These are phyloP conservation scores for Leptestheria dahalacensis DNA, from an alignment of 1,140 invertebrate species.

Conservation along the genomic window DNA sequence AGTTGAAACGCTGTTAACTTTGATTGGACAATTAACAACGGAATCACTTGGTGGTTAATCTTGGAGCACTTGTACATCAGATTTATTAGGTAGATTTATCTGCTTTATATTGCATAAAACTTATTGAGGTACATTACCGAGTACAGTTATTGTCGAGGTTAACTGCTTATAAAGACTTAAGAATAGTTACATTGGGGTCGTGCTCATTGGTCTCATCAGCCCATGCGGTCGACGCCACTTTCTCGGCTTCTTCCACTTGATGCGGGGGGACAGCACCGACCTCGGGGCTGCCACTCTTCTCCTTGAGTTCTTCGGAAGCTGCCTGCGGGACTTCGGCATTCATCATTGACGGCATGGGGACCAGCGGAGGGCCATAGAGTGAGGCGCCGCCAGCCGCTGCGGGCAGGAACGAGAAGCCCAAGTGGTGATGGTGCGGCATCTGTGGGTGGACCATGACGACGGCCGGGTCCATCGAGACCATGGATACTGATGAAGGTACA, in stretches of 20 bases:
- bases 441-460: constrained; percentile 13
- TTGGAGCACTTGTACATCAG: too few relatives aligned
- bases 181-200: not conserved
- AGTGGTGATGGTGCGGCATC: constrained; percentile 2
- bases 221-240: not conserved
- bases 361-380: constrained; percentile 6
- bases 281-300: not conserved
- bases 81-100: too few relatives aligned
- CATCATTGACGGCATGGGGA: constrained; percentile 6
- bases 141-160: too few relatives aligned
- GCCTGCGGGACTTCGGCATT: not conserved
- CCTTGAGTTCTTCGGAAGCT: not conserved
- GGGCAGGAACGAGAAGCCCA: constrained; percentile 1
- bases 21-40: too few relatives aligned
- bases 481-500: not conserved
- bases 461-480: constrained; percentile 10
- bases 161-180: not conserved
- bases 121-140: too few relatives aligned
- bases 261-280: not conserved
- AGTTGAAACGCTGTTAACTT: too few relatives aligned
- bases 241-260: not conserved
- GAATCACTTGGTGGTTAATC: too few relatives aligned
- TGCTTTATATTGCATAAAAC: too few relatives aligned
- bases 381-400: not conserved
- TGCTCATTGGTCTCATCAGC: not conserved